phyloP scores from a whole-genome alignment of 1,140 invertebrate species.

The Neuroterus valhalla region DNA sequence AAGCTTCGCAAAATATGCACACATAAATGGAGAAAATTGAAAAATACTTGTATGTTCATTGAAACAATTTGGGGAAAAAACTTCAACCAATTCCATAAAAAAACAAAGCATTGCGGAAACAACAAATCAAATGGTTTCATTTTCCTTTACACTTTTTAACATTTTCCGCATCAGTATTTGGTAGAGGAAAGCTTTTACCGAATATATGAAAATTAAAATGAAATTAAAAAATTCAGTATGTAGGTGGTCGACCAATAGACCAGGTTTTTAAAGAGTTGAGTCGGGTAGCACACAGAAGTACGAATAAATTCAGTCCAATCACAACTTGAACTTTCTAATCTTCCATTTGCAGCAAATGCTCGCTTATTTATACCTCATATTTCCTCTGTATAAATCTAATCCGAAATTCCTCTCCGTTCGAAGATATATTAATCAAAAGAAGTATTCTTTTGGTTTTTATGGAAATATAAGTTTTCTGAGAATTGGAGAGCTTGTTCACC shows the following conservation, averaged over 20 bases:
- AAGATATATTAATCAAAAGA: neutral
- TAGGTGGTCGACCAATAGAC: neutral
- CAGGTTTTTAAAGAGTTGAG: neutral
- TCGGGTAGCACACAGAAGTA: neutral
- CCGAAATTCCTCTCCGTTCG: neutral
- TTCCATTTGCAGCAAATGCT: neutral
- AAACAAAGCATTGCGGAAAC: too few species aligned
- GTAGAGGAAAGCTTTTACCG: neutral
- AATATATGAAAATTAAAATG: neutral
- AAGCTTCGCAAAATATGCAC: too few species aligned
- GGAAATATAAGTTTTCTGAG: too few species aligned
- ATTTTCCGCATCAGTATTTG: neutral
- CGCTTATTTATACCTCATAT: neutral
- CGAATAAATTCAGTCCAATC: neutral
- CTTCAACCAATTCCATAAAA: too few species aligned
- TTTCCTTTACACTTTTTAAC: too few species aligned
- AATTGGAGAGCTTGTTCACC: too few species aligned
- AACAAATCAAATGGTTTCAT: too few species aligned
- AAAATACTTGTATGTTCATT: too few species aligned
- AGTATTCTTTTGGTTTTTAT: too few species aligned
- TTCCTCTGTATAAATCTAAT: neutral
- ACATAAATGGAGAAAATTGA: too few species aligned
- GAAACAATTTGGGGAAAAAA: too few species aligned
- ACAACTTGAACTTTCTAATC: neutral
- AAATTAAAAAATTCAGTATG: neutral